Evolutionary conservation across 2,888 invertebrate species (phyloP), one percentile per base, ranked within the genome.

Genomic region (Scaptomyza parva): DNA sequence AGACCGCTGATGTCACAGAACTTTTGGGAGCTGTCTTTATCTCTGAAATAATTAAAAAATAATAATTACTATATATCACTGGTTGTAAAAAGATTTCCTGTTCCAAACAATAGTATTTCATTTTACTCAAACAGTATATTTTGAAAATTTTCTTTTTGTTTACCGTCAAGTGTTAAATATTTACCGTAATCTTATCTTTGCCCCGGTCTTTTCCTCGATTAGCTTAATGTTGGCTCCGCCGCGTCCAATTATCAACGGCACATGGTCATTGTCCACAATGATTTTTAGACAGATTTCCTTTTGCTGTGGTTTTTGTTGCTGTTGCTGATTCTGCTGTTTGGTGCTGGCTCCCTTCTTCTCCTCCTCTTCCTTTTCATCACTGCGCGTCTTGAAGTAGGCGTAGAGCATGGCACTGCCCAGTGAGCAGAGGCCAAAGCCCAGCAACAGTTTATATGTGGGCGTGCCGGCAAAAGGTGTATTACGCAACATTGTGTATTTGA

Each of bases 141-240:
- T 24, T 8, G 24, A 24, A 9, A 2, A 3, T 14, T 58, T 18
- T 18, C 26, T 17, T 18, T 22, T 45, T 2, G 17, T 41, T 35
- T 33, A 9, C 41, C 47, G 30, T 17, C 22, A 41, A 8, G 18
- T 7, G 45, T 55, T 11, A 41, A 61, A 70, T 76, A 69, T 76
- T 74, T 84, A 91, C 89, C 89, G 87, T 80, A 92, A 93, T 86
- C 92, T 91, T 53, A 94, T 93, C 70, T 90, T 89, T 4, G 97
- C 96, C 35, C 94, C 94, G 0, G 96, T 95, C 77, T 94, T 94
- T 54, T 93, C 93, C 90, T 97, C 95, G 67, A 98, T 94, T 60
- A 94, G 93, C 90, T 95, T 95, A 48, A 97, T 94, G 83, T 94
- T 95, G n/a, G 93, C 92, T 6, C 97, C 97, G 78, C 94, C 94